Percentiles rank a stretch among this genome's conserved stretches.
Conservation (phyloP, 2,797 vertebrate species). For the Buceros bicornis region DNA sequence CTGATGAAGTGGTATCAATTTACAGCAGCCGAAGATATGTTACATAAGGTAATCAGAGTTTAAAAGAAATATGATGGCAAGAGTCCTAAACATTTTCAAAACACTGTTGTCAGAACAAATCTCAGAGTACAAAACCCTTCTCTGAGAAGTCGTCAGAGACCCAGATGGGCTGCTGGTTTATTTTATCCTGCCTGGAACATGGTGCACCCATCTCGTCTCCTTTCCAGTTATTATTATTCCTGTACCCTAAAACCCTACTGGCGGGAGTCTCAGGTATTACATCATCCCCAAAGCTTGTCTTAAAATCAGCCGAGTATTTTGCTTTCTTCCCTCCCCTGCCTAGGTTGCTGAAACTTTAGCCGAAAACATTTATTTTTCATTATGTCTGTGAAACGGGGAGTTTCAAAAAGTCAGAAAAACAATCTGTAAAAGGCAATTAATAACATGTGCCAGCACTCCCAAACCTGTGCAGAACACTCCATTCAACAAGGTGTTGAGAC, state of each 20-base stretch:
- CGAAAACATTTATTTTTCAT: background rate
- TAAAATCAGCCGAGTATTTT: background rate
- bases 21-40: conserved; percentile 2
- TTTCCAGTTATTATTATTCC: conserved; percentile 7
- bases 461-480: background rate
- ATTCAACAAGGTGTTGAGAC: background rate
- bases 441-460: background rate
- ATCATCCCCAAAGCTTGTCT: background rate
- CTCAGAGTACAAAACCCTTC: background rate
- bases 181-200: conserved; percentile 40
- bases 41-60: conserved; percentile 49
- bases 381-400: background rate
- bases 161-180: conserved; percentile 8
- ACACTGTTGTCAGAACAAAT: conserved; percentile 29
- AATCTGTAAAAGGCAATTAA: conserved; percentile 37
- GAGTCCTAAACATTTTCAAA: conserved; percentile 47
- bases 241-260: background rate
- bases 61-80: conserved; percentile 39
- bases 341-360: background rate
- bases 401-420: conserved; percentile 13
- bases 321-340: background rate
- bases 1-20: conserved; percentile 26
- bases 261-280: background rate
- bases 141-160: conserved; percentile 25
- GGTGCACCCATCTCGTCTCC: background rate